Evolutionary conservation across 2,113 vertebrate genomes (phyloP), one percentile per base, ranked within the genome.

Genomic region (Cebidichthys violaceus): DNA sequence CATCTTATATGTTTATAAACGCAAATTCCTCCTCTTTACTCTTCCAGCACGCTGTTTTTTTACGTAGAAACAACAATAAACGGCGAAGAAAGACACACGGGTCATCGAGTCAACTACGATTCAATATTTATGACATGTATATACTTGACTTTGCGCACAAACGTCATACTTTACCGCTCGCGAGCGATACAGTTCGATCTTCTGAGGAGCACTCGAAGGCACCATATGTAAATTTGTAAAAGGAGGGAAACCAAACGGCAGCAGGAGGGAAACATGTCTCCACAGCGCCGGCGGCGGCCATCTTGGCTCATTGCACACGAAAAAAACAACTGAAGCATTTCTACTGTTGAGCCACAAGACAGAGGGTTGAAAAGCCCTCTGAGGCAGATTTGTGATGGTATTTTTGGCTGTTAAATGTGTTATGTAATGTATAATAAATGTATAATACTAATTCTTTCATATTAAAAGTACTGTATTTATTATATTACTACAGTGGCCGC

Each of bases 161-260:
- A 33, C 29, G 1, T 37, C 31, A 3, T 2, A 35, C 37, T 24
- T 35, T 54, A 18, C 31, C 9, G 1, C 13, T 17, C 0, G 0
- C 9, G 4, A 0, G 0, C 0, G 11, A 1, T 45, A 62, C 33
- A 75, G 4, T 74, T 2, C 7, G 22, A 81, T 9, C 22, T 71
- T 82, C 4, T n/a, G 0, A 15, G 17, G 18, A 33, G 81, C 1
- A 29, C 11, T 0, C 89, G 77, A 93, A 93, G 0, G 73, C 71
- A 17, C 39, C 79, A 80, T 1, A 31, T 52, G 61, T 77, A 80
- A 22, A 47, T 73, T 60, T 43, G 61, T 41, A 83, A 91, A 89
- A 60, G 83, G 92, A 90, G 93, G 93, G 91, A 90, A 92, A 91
- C 55, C 24, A 29, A 29, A 6, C 73, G 1, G 60, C 77, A 62